phyloP scores from a whole-genome alignment of 2,888 invertebrate genomes.

The Catotricha subobsoleta region DNA sequence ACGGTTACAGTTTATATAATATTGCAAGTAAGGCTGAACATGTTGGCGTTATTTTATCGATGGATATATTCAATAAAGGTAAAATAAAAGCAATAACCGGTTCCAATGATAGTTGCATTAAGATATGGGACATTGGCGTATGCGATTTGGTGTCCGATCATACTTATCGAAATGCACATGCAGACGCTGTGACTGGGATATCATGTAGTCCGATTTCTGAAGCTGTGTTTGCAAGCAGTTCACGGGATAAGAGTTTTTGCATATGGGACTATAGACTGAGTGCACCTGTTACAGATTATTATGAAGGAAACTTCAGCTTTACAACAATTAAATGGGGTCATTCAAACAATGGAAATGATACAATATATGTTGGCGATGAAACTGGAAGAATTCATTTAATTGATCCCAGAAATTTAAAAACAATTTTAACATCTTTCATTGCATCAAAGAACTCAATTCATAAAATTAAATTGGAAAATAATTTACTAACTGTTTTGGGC shows the following conservation, averaged over 20 bases:
- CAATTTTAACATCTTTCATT: conserved; percentile 11
- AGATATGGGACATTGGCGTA: conserved; percentile 14
- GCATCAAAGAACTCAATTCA: conserved; percentile 14
- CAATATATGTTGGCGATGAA: conserved; percentile 16
- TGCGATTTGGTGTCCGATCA: neutral
- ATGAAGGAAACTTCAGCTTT: conserved; percentile 14
- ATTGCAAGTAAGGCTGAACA: conserved; percentile 22
- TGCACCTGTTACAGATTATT: conserved; percentile 18
- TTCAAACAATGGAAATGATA: conserved; percentile 8
- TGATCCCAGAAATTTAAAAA: conserved; percentile 15
- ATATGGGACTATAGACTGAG: conserved; percentile 19
- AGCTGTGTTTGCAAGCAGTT: conserved; percentile 17
- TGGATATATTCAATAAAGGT: conserved; percentile 18
- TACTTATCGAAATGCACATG: conserved; percentile 15
- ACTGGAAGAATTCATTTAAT: conserved; percentile 13
- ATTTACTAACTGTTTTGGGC: conserved; percentile 14
- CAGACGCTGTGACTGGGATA: conserved; percentile 17
- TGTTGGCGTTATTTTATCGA: conserved; percentile 19
- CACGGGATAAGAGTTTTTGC: conserved; percentile 18
- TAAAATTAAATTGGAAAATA: conserved; percentile 13
- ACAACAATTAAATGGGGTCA: conserved; percentile 14
- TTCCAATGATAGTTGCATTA: conserved; percentile 20
- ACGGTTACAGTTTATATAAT: conserved; percentile 20
- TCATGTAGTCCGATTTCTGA: conserved; percentile 13
- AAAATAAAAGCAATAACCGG: conserved; percentile 19